Percentiles rank a stretch among this genome's conserved stretches.
Conservation (phyloP, 2,797 vertebrate genomes). For the Hoplostethus atlanticus region DNA sequence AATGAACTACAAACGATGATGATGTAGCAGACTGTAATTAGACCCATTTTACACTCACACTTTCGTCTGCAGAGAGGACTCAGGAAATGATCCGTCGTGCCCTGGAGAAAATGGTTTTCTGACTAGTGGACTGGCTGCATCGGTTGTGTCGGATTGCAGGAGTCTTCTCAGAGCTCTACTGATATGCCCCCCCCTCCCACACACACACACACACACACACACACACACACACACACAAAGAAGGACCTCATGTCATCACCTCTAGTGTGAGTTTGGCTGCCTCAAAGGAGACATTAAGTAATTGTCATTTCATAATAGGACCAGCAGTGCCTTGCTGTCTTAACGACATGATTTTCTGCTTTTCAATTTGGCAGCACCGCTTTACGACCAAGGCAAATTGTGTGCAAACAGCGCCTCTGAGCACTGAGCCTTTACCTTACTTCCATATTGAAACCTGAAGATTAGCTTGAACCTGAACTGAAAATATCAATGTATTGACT, state of each 20-base stretch:
- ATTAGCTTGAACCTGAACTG: slow-evolving; percentile 4
- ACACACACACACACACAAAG: slow-evolving; percentile 5
- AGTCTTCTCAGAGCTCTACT: slow-evolving; percentile 4
- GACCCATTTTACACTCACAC: slow-evolving; percentile 53
- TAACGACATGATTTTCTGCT: slow-evolving; percentile 63
- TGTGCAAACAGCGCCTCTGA: slow-evolving; percentile 61
- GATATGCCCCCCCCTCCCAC: not conserved
- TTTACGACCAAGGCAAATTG: slow-evolving; percentile 56
- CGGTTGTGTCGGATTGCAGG: slow-evolving; percentile 1
- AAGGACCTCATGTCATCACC: slow-evolving; percentile 32
- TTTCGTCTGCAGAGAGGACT: slow-evolving; percentile 47
- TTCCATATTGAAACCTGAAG: slow-evolving; percentile 26
- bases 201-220: not conserved
- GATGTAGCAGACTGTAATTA: slow-evolving; percentile 63
- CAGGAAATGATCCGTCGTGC: slow-evolving; percentile 52
- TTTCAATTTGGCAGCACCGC: slow-evolving; percentile 65
- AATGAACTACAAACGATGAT: slow-evolving; percentile 66
- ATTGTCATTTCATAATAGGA: slow-evolving; percentile 41
- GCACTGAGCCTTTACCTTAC: slow-evolving; percentile 46
- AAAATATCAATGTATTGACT: slow-evolving; percentile 45
- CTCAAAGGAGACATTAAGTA: slow-evolving; percentile 63
- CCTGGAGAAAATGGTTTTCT: slow-evolving; percentile 35
- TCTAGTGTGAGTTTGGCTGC: slow-evolving; percentile 14
- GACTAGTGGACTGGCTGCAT: slow-evolving; percentile 33
- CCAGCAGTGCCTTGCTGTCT: slow-evolving; percentile 7